phyloP scores from a whole-genome alignment of 1,140 invertebrate species.

The Drosophila littoralis region DNA sequence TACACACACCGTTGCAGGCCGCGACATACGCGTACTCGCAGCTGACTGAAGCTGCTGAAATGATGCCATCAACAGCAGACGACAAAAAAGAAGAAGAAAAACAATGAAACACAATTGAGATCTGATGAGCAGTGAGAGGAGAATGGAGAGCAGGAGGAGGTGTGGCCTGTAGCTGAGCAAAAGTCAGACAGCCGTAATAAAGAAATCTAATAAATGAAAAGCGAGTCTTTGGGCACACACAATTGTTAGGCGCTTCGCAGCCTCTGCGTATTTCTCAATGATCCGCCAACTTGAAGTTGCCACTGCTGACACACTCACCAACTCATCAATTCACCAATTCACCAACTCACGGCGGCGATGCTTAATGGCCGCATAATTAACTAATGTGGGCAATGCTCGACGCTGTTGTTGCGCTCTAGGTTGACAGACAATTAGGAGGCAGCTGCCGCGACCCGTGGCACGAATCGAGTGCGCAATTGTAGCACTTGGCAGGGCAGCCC shows the following conservation, averaged over 20 bases:
- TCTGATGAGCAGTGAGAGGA: conserved; percentile 22
- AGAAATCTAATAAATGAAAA: conserved; percentile 59
- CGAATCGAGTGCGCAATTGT: conserved; percentile 65
- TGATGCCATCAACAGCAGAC: conserved; percentile 71
- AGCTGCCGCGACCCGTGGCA: conserved; percentile 59
- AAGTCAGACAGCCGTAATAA: conserved; percentile 49
- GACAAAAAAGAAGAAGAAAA: conserved; percentile 18
- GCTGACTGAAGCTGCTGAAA: conserved; percentile 69
- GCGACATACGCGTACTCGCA: conserved; percentile 47
- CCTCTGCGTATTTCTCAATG: conserved; percentile 47
- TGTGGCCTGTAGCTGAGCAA: conserved; percentile 30
- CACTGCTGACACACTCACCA: conserved; percentile 44
- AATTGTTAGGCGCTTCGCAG: conserved; percentile 14
- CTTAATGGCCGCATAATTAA: conserved; percentile 74
- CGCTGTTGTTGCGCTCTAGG: conserved; percentile 10
- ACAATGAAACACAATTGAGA: conserved; percentile 45
- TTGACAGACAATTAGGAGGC: conserved; percentile 49
- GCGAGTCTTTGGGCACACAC: conserved; percentile 20
- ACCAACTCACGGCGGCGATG: conserved; percentile 27
- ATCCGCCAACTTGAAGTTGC: conserved; percentile 49
- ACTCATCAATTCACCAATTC: conserved; percentile 38
- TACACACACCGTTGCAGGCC: conserved; percentile 32
- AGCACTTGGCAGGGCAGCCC: conserved; percentile 21
- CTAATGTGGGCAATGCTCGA: conserved; percentile 62
- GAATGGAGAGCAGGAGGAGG: conserved; percentile 4